These are phyloP conservation scores for Cromileptes altivelis DNA, from an alignment of 2,113 vertebrate genomes.

Conservation along the genomic window DNA sequence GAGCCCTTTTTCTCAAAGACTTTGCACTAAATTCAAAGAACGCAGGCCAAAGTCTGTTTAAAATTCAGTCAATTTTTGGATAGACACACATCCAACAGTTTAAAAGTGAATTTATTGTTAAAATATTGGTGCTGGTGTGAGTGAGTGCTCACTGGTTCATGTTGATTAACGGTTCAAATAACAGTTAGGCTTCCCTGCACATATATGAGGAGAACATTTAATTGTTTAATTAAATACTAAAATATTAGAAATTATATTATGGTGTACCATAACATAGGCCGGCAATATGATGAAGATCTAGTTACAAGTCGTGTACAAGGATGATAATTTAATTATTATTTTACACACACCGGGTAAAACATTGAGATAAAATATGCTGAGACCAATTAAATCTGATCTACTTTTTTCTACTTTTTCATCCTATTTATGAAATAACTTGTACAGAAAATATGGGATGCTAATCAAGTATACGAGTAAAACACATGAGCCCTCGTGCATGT, in stretches of 20 bases:
- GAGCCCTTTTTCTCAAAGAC: not conserved
- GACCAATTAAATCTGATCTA: not conserved
- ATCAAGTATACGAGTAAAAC: not conserved
- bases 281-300: constrained; percentile 5
- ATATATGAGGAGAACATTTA: not conserved
- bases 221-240: constrained; percentile 41
- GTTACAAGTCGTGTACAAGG: constrained; percentile 15
- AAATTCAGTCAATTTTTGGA: not conserved
- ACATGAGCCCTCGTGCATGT: not conserved
- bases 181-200: not conserved
- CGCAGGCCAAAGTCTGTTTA: not conserved
- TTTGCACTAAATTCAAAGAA: not conserved
- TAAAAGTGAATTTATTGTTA: not conserved
- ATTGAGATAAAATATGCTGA: not conserved
- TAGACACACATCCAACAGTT: not conserved
- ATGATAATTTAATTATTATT: constrained; percentile 12
- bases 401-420: not conserved
- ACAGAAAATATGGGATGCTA: not conserved
- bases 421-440: not conserved
- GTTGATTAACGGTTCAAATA: constrained; percentile 40
- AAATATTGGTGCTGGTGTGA: constrained; percentile 1
- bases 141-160: constrained; percentile 1
- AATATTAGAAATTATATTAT: constrained; percentile 12
- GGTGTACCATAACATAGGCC: constrained; percentile 23
- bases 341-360: not conserved